Conservation (phyloP, 2,888 invertebrate genomes). For the Hyalella azteca region DNA sequence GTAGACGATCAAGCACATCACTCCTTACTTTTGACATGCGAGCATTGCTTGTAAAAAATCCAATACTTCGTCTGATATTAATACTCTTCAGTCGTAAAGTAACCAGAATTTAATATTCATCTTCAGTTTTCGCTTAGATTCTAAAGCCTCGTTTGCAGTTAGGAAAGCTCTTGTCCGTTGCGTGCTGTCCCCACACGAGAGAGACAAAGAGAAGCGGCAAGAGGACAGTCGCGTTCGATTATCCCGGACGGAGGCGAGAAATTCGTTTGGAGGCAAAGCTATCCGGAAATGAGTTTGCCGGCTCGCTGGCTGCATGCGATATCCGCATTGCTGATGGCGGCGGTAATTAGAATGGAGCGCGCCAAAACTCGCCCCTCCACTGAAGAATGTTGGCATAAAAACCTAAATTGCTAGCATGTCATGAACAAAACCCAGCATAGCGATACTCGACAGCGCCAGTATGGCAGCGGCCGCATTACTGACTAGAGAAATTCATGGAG, state of each 20-base stretch:
- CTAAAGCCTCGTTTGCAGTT: no score
- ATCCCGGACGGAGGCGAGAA: conserved; percentile 9
- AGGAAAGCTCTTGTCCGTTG: no score
- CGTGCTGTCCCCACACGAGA: neutral
- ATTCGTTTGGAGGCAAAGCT: conserved; percentile 28
- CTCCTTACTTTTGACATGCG: no score
- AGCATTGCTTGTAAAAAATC: no score
- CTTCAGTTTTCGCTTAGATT: no score
- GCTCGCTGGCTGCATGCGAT: conserved; percentile 34
- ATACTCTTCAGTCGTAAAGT: no score
- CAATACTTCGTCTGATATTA: no score
- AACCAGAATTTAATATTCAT: no score
- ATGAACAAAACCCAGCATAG: conserved; percentile 8
- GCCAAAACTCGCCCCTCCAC: conserved; percentile 17
- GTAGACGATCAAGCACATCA: no score
- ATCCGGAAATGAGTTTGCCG: conserved; percentile 34
- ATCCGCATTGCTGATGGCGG: conserved; percentile 29
- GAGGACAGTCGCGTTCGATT: conserved; percentile 21
- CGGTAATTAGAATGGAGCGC: conserved; percentile 30
- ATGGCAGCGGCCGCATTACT: no score
- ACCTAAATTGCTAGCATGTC: conserved; percentile 13
- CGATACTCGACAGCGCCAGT: no score
- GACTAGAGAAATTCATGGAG: no score
- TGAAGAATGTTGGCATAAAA: conserved; percentile 29
- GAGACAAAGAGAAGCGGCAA: conserved; percentile 5